Conservation (phyloP, 1,140 invertebrate species). For the Neodiprion fabricii region DNA sequence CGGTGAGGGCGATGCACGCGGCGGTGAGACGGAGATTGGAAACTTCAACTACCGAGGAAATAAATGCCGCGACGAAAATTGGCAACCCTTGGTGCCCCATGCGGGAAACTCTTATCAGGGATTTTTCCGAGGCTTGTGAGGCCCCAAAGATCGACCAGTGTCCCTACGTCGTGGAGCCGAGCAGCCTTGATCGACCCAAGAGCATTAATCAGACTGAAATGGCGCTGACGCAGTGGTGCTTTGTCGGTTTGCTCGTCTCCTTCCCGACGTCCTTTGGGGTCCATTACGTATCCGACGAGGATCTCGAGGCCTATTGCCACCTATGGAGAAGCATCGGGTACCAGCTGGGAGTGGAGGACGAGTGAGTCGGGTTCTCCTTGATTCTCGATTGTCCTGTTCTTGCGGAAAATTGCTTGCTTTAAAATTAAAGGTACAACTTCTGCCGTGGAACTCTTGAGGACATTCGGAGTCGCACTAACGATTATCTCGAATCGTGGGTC, state of each 20-base stretch:
- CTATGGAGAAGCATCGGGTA: conserved; percentile 83
- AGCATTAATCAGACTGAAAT: conserved; percentile 76
- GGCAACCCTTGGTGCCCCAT: conserved; percentile 61
- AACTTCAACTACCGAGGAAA: conserved; percentile 26
- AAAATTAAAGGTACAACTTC: conserved; percentile 62
- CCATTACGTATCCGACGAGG: conserved; percentile 59
- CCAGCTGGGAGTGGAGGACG: conserved; percentile 80
- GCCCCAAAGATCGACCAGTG: conserved; percentile 35
- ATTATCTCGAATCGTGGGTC: conserved; percentile 49
- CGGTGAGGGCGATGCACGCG: conserved; percentile 59
- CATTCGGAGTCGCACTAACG: conserved; percentile 46
- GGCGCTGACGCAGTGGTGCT: conserved; percentile 79
- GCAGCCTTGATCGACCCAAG: conserved; percentile 59
- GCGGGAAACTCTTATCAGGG: conserved; percentile 22
- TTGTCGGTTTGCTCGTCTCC: conserved; percentile 75
- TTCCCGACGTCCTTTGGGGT: conserved; percentile 73
- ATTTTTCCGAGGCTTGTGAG: conserved; percentile 34
- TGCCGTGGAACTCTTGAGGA: conserved; percentile 59
- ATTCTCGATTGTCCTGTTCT: not conserved
- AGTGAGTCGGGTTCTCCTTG: conserved; percentile 53
- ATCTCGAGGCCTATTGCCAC: conserved; percentile 77
- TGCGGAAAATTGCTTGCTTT: conserved; percentile 30
- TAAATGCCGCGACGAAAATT: conserved; percentile 33
- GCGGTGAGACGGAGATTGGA: conserved; percentile 47
- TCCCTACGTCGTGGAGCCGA: conserved; percentile 56